Base-by-base conservation (phyloP, 2,797 vertebrate species). In the Avahi laniger region DNA sequence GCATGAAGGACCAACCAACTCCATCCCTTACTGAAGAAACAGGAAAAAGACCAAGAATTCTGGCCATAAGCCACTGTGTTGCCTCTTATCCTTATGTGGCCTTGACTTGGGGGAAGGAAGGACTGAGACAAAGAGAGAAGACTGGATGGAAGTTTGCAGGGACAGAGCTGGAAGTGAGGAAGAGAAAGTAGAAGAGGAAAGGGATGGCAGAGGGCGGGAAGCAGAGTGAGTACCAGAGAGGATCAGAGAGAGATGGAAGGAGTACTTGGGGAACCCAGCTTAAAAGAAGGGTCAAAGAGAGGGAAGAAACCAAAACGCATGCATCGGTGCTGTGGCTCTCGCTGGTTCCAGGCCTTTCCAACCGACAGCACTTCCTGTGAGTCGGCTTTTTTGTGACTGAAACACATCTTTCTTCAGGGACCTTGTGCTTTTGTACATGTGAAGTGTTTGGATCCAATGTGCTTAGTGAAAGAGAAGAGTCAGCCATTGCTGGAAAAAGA, bases 401-500 rank as follows among this genome's bases (percentile, higher is more conserved):
- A 91, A 81, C 46, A 28, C 22, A 75, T 90, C 86, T 97, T 92
- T 95, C 87, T 96, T 96, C 41, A 75, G 94, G 87, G 95, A 90
- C 91, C 94, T 92, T 88, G 87, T 75, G 38, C 67, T 97, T 96
- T 93, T 90, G 81, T 95, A 87, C 92, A 93, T 38, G 46, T 86
- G 95, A 96, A 97, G 87, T 91, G 83, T 94, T 94, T 96, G 91
- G 97, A 97, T 97, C 98, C 97, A 82, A 93, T 96, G 94, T 96
- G 97, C 97, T 93, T 94, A 97, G 97, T 98, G 97, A 98, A 98
- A 97, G 43, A 94, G 97, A 98, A 96, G 97, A 98, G 97, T 93
- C 97, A 97, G 97, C 93, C 97, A 96, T 97, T 46, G 90, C 98
- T 97, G 97, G 96, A 96, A 98, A 98, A 98, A 98, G 98, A 98